Base-by-base conservation (phyloP, 2,888 invertebrate species). In the Camptogramma bilineatum region DNA sequence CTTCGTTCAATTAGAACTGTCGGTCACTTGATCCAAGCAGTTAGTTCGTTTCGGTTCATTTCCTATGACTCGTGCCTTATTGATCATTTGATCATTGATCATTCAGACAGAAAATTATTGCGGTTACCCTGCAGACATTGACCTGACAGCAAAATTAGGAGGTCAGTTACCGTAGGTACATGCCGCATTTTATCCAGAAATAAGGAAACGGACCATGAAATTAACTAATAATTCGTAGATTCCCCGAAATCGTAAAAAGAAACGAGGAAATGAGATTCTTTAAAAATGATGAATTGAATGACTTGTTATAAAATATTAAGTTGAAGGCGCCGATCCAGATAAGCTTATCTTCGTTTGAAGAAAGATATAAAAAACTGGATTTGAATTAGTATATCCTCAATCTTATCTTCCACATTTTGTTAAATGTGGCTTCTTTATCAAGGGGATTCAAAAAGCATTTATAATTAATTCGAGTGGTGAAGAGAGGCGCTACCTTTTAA, bases 31-130 rank as follows among this genome's bases (percentile, higher is more conserved):
- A 55, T 44, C 9, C 24, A 18, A 31, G 17, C 21, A 55, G 64
- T 66, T 59, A 65, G 68, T 69, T 28, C 52, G 74, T 73, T 68
- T 59, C 81, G 78, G 83, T 85, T 84, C 81, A 87, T 48, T 76
- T 70, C 71, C 34, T 69, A 69, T 77, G 84, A 83, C 90, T 87
- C 88, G 91, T 91, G 90, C 88, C 81, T 81, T 91, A 90, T 80
- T 81, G 78, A 72, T n/a, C n/a, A n/a, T n/a, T n/a, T n/a, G n/a
- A n/a, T n/a, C n/a, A n/a, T n/a, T n/a, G n/a, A n/a, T 82, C 88
- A 91, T 80, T 87, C 80, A 81, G 82, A 88, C 83, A 87, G 91
- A 91, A 92, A 91, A 89, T 88, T 80, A 81, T 80, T 90, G 90
- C 81, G 90, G 88, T 90, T 77, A 82, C 77, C 73, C 73, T 71